Evolutionary conservation across 2,113 vertebrate genomes (phyloP).

Genomic region (Plecturocebus donacophilus): DNA sequence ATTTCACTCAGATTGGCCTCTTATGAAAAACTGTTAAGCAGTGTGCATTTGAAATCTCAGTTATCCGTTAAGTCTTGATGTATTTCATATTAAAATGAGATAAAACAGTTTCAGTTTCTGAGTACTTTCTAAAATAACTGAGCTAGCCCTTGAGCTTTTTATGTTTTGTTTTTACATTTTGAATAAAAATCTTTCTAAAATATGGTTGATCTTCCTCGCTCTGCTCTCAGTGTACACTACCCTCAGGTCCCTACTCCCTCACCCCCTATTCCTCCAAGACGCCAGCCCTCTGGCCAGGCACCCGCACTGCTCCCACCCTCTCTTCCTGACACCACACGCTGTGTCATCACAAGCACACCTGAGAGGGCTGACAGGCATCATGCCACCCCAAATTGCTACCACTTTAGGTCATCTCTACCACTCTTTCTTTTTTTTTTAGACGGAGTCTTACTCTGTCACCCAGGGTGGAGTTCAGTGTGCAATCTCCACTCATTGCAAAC

Average conservation of each 20-base stretch:
- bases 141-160: neutral
- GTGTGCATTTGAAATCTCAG: neutral
- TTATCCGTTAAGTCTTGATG: neutral
- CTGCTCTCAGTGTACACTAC: neutral
- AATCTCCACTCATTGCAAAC: no score
- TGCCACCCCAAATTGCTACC: rapidly evolving
- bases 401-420: neutral
- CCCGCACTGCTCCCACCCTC: no score
- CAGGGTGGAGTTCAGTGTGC: no score
- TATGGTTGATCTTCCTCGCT: neutral
- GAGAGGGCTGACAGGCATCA: neutral
- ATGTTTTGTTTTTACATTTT: neutral
- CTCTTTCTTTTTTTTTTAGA: no score
- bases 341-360: neutral
- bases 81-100: neutral
- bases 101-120: neutral
- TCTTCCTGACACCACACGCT: neutral
- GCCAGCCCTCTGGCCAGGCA: neutral
- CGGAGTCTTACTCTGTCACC: no score
- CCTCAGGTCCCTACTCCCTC: neutral
- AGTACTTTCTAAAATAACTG: neutral
- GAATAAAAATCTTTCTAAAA: neutral
- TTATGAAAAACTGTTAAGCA: neutral
- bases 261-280: neutral
- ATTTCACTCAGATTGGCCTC: neutral